These are phyloP conservation scores for Tetanocera ferruginea DNA, from an alignment of 2,888 invertebrate genomes.

Conservation along the genomic window DNA sequence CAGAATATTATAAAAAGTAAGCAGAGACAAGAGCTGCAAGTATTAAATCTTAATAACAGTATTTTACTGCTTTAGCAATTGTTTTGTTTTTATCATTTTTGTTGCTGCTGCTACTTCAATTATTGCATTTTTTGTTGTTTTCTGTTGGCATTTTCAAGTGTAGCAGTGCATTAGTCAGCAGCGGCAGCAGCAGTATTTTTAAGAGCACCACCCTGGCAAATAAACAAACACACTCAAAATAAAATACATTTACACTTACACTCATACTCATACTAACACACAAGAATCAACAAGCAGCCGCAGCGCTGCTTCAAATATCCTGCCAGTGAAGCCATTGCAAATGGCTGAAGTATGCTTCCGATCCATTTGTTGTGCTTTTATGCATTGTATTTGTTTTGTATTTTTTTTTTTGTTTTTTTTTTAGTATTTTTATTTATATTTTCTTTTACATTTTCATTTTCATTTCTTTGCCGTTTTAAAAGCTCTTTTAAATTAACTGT, in stretches of 20 bases:
- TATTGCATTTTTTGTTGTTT: not conserved
- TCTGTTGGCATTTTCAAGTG: not conserved
- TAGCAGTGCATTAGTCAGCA: not conserved
- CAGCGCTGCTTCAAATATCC: slow-evolving; percentile 7
- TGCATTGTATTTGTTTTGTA: not conserved
- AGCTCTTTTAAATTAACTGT: no score
- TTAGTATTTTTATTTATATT: not conserved
- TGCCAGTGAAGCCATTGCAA: slow-evolving; percentile 14
- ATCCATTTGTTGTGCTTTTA: slow-evolving; percentile 32
- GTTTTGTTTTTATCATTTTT: not conserved
- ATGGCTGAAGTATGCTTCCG: slow-evolving; percentile 25
- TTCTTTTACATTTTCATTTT: not conserved
- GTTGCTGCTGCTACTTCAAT: not conserved
- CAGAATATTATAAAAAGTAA: not conserved
- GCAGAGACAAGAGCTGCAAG: not conserved
- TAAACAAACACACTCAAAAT: not conserved
- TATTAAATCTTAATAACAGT: not conserved
- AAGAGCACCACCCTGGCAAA: not conserved
- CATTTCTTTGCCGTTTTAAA: not conserved
- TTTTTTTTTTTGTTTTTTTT: not conserved
- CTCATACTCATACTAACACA: no score
- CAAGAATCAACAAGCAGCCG: not conserved
- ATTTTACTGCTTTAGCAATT: not conserved
- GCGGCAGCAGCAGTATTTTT: not conserved
- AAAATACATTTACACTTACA: no score